A percentile compares a stretch with the other conserved stretches of the same genome.
Evolutionary conservation across 1,140 invertebrate species (phyloP).

Genomic region (Zaprionus kolodkinae): DNA sequence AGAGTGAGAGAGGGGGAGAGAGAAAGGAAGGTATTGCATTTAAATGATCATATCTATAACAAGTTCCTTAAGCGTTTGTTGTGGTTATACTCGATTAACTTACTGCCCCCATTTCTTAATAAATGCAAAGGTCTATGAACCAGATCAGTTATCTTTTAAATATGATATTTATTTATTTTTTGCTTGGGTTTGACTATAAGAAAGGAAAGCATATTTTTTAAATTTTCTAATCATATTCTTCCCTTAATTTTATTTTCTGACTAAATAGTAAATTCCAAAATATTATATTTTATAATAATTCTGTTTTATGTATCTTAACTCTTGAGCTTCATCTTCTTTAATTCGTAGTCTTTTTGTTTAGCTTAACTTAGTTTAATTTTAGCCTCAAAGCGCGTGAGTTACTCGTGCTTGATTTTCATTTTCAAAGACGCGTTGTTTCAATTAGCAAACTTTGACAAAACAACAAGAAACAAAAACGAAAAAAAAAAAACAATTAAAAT

Average conservation of each 20-base stretch:
- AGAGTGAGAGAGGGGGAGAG: not conserved
- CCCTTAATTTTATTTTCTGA: too few relatives aligned
- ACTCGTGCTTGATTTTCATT: conserved; percentile 17
- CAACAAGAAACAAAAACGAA: conserved; percentile 21
- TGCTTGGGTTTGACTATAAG: too few relatives aligned
- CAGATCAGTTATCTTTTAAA: conserved; percentile 16
- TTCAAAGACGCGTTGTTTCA: conserved; percentile 48
- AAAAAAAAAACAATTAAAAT: conserved; percentile 25
- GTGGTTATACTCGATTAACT: not conserved
- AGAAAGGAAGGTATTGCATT: not conserved
- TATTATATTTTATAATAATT: too few relatives aligned
- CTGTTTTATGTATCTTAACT: not conserved
- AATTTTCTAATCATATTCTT: too few relatives aligned
- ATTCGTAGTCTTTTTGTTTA: not conserved
- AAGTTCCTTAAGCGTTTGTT: not conserved
- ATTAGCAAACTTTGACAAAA: conserved; percentile 70
- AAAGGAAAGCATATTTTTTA: too few relatives aligned
- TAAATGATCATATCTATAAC: not conserved
- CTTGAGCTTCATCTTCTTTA: not conserved
- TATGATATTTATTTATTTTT: not conserved
- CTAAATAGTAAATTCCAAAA: too few relatives aligned
- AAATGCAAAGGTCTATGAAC: not conserved
- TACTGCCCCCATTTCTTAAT: not conserved
- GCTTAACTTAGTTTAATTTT: conserved; percentile 14
- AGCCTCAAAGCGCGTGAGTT: conserved; percentile 11